These are phyloP conservation scores for Seriola rivoliana DNA, from an alignment of 2,113 vertebrate species.

Conservation along the genomic window DNA sequence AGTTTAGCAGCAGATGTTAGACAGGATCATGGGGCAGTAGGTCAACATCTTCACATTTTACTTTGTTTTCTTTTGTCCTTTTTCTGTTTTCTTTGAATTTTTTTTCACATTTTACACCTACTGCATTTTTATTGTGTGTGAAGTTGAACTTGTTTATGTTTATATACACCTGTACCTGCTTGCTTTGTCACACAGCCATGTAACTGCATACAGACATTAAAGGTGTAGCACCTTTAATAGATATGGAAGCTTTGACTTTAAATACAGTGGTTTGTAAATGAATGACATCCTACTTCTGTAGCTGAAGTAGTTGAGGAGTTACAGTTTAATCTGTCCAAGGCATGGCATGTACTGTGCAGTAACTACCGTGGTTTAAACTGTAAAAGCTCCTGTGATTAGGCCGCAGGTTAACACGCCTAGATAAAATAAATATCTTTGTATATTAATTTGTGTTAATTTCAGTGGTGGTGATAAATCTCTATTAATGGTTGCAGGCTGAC, in stretches of 20 bases:
- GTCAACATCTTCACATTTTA: too few species aligned
- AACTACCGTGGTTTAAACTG: neutral
- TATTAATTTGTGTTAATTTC: neutral
- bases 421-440: neutral
- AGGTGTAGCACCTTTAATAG: neutral
- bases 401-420: neutral
- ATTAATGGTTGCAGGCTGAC: neutral
- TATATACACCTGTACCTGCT: neutral
- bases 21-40: too few species aligned
- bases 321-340: neutral
- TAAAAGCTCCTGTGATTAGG: neutral
- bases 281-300: neutral
- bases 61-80: too few species aligned
- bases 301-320: neutral
- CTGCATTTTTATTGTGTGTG: neutral
- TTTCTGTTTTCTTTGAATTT: too few species aligned
- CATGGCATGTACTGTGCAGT: neutral
- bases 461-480: neutral
- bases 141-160: neutral
- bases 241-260: conserved; percentile 1
- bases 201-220: neutral
- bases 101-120: neutral
- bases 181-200: neutral
- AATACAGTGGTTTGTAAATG: conserved; percentile 4
- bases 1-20: too few species aligned